Conservation (phyloP, 2,113 vertebrate genomes). For the Xenopus tropicalis region UCB_Xtro_10.0 CM004448.2:67046001-67046500, state of each 20-base stretch:
- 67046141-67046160: no score
- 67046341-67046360: neutral
- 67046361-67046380: slow-evolving; percentile 12
- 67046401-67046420: slow-evolving; percentile 26
- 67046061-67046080: no score
- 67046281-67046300: slow-evolving; percentile 1
- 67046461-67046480: slow-evolving; percentile 12
- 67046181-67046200: no score
- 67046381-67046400: slow-evolving; percentile 14
- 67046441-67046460: slow-evolving; percentile 10
- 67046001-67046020: no score
- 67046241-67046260: neutral
- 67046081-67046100: no score
- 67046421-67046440: neutral
- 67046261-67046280: no score
- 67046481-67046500: neutral
- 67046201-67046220: neutral
- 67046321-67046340: slow-evolving; percentile 14
- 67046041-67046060: no score
- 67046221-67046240: neutral
- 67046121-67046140: no score
- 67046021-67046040: no score
- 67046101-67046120: no score
- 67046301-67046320: slow-evolving; percentile 17
- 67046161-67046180: no score